These are phyloP conservation scores for Ctenomys sociabilis DNA, from an alignment of 2,113 vertebrate species.

Conservation along the genomic window DNA sequence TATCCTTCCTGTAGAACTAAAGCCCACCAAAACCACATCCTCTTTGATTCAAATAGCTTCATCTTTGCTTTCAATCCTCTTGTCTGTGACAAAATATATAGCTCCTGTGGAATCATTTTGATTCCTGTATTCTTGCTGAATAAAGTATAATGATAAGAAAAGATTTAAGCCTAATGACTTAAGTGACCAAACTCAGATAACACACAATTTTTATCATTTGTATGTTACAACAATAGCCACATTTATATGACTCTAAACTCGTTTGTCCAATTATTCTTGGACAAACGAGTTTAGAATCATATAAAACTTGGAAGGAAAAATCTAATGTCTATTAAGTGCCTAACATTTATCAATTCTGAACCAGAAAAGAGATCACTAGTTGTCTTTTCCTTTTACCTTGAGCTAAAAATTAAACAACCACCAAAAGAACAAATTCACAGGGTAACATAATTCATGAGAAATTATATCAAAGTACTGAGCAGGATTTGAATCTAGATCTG, in stretches of 20 bases:
- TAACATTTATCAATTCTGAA: constrained; percentile 19
- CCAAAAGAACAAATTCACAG: not conserved
- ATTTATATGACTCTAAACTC: constrained; percentile 6
- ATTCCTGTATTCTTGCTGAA: constrained; percentile 54
- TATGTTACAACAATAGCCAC: constrained; percentile 42
- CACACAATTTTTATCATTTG: constrained; percentile 51
- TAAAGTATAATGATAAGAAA: constrained; percentile 53
- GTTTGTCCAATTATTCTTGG: constrained; percentile 26
- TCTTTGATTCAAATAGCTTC: not conserved
- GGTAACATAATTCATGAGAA: not conserved
- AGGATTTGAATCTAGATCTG: constrained; percentile 24
- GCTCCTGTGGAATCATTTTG: not conserved
- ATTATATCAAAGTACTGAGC: not conserved
- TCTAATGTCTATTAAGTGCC: not conserved
- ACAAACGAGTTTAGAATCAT: too few species aligned
- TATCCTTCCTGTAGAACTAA: constrained; percentile 3
- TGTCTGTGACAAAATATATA: constrained; percentile 39
- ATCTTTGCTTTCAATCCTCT: not conserved
- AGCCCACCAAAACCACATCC: not conserved
- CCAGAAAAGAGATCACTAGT: not conserved
- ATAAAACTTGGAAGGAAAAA: constrained; percentile 31
- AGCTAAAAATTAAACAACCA: constrained; percentile 13
- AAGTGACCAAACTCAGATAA: constrained; percentile 30
- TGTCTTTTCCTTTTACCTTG: constrained; percentile 29
- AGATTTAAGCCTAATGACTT: constrained; percentile 44